A percentile compares a stretch with the other conserved stretches of the same genome.
Evolutionary conservation across 2,888 invertebrate genomes (phyloP).

Genomic region (Operophtera brumata): DNA sequence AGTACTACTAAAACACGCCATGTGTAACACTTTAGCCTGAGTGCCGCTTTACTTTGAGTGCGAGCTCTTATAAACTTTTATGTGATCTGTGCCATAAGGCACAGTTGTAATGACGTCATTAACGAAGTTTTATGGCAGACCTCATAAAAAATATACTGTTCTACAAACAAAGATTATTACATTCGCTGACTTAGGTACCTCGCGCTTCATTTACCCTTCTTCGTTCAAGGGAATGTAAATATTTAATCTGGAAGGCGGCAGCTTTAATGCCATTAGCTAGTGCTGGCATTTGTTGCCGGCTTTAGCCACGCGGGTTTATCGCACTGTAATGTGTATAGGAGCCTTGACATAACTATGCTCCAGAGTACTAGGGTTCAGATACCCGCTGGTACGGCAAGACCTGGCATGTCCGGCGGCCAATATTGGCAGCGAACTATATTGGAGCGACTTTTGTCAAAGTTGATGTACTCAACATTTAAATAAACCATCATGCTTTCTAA

Average conservation of each 20-base stretch:
- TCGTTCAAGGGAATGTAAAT: conserved; percentile 9
- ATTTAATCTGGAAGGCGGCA: conserved; percentile 5
- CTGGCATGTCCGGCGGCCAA: too few species aligned
- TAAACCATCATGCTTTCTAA: too few species aligned
- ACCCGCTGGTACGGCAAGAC: too few species aligned
- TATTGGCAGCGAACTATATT: too few species aligned
- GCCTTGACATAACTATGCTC: too few species aligned
- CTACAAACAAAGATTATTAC: conserved; percentile 48
- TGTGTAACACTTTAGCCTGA: neutral
- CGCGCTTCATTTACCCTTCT: conserved; percentile 9
- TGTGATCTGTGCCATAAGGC: neutral
- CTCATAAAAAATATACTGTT: conserved; percentile 52
- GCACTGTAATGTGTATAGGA: neutral
- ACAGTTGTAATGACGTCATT: conserved; percentile 50
- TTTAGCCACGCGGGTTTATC: neutral
- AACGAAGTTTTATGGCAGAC: conserved; percentile 50
- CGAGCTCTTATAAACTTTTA: neutral
- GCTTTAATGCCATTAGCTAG: conserved; percentile 2
- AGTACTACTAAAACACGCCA: too few species aligned
- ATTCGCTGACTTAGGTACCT: conserved; percentile 18
- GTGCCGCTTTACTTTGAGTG: neutral
- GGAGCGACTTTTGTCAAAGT: too few species aligned
- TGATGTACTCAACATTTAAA: too few species aligned
- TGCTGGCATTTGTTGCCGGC: neutral
- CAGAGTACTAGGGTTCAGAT: too few species aligned